These are phyloP conservation scores for Wasmannia auropunctata DNA, from an alignment of 1,140 invertebrate species.

Conservation along the genomic window DNA sequence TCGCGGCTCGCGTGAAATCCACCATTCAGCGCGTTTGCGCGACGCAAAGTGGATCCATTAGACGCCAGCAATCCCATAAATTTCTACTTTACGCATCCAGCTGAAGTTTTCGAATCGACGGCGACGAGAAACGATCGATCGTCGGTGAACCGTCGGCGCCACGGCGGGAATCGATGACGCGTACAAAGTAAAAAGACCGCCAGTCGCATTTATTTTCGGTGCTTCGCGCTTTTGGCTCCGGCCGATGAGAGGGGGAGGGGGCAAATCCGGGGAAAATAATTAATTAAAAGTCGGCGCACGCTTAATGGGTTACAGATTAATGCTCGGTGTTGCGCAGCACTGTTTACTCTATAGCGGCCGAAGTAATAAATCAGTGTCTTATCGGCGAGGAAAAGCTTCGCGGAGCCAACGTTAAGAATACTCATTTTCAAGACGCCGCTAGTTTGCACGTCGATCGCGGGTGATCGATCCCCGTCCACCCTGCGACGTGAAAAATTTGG, in stretches of 20 bases:
- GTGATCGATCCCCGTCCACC: slow-evolving; percentile 55
- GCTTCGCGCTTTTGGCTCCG: slow-evolving; percentile 58
- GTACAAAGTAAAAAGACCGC: slow-evolving; percentile 39
- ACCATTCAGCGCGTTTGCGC: slow-evolving; percentile 24
- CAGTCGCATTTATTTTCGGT: slow-evolving; percentile 33
- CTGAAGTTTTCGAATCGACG: slow-evolving; percentile 41
- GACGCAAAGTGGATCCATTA: slow-evolving; percentile 48
- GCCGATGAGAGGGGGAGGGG: background rate
- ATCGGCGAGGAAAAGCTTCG: slow-evolving; percentile 61
- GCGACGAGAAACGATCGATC: slow-evolving; percentile 47
- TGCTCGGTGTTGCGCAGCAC: slow-evolving; percentile 73
- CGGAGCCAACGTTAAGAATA: slow-evolving; percentile 67
- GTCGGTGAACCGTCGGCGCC: slow-evolving; percentile 27
- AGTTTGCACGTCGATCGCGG: slow-evolving; percentile 33
- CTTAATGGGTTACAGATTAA: slow-evolving; percentile 81
- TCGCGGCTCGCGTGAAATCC: slow-evolving; percentile 5
- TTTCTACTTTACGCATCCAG: slow-evolving; percentile 44
- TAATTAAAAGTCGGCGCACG: slow-evolving; percentile 78
- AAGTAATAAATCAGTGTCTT: slow-evolving; percentile 77
- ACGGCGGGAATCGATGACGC: slow-evolving; percentile 42
- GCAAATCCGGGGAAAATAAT: slow-evolving; percentile 72
- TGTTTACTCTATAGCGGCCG: slow-evolving; percentile 72
- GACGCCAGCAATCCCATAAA: slow-evolving; percentile 36
- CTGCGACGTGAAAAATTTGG: slow-evolving; percentile 45
- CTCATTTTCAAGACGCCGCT: slow-evolving; percentile 54